These are phyloP conservation scores for Augiades crinisus DNA, from an alignment of 2,888 invertebrate species.

Conservation along the genomic window DNA sequence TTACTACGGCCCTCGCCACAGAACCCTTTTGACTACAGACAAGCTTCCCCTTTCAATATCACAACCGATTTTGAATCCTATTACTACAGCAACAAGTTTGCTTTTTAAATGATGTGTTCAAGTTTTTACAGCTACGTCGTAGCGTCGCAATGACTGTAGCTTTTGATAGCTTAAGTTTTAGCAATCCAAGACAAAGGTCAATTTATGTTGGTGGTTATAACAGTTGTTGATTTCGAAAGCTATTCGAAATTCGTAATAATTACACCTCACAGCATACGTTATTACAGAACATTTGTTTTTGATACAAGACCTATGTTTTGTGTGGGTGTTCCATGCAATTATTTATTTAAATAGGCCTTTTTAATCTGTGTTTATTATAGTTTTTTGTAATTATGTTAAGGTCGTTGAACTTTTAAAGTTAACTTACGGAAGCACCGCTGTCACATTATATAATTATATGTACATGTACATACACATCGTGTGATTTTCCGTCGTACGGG, in stretches of 20 bases:
- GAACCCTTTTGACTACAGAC: not conserved
- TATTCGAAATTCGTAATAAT: conserved; percentile 61
- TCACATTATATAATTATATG: too few relatives aligned
- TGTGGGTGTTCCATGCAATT: conserved; percentile 46
- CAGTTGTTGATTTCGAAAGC: conserved; percentile 65
- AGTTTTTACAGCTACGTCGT: not conserved
- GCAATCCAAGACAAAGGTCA: conserved; percentile 37
- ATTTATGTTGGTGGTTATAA: conserved; percentile 45
- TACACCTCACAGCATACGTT: conserved; percentile 50
- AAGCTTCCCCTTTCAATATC: not conserved
- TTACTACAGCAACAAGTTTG: not conserved
- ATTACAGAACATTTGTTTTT: conserved; percentile 59
- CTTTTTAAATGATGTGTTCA: not conserved
- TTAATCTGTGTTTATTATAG: conserved; percentile 31
- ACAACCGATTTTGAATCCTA: conserved; percentile 13
- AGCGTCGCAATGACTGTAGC: conserved; percentile 21
- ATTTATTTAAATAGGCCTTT: conserved; percentile 36
- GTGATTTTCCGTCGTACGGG: too few relatives aligned
- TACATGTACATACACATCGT: too few relatives aligned
- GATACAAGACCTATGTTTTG: conserved; percentile 47
- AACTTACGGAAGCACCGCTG: too few relatives aligned
- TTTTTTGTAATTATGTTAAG: conserved; percentile 18
- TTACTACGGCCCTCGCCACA: conserved; percentile 43
- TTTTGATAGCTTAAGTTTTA: conserved; percentile 40
- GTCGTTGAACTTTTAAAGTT: too few relatives aligned